These are phyloP conservation scores for Ischnura elegans DNA, from an alignment of 2,888 invertebrate genomes.

Conservation along the genomic window DNA sequence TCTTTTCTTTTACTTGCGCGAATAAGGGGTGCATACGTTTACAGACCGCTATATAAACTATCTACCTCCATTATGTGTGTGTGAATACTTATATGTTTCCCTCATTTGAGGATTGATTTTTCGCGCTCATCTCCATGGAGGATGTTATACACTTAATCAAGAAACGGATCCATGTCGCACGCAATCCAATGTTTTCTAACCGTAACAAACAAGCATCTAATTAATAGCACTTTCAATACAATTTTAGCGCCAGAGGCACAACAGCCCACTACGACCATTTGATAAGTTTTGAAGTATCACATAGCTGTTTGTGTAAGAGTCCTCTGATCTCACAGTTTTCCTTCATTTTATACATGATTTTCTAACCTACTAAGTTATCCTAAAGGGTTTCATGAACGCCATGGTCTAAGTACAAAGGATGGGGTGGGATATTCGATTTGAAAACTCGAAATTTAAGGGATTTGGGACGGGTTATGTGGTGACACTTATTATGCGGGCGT, in stretches of 20 bases:
- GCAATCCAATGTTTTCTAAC: not conserved
- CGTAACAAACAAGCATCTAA: not conserved
- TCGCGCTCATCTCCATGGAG: not conserved
- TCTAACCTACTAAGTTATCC: not conserved
- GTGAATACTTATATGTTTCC: not conserved
- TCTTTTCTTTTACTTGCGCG: not conserved
- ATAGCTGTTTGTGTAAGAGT: slow-evolving; percentile 53
- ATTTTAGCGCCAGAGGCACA: slow-evolving; percentile 18
- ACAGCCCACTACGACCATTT: slow-evolving; percentile 19
- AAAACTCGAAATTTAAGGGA: not conserved
- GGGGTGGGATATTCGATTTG: not conserved
- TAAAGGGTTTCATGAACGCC: not conserved
- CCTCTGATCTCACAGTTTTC: slow-evolving; percentile 52
- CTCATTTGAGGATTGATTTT: not conserved
- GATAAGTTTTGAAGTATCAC: slow-evolving; percentile 53
- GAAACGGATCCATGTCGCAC: not conserved
- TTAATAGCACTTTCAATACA: slow-evolving; percentile 31
- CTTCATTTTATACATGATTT: slow-evolving; percentile 23
- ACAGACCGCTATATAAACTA: not conserved
- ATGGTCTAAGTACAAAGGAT: not conserved
- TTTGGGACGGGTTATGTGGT: not conserved
- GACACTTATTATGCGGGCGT: not conserved
- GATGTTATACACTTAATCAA: not conserved
- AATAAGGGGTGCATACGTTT: not conserved
- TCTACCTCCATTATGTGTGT: not conserved